phyloP scores from a whole-genome alignment of 2,888 invertebrate genomes.

The Mactromeris polynyma region DNA sequence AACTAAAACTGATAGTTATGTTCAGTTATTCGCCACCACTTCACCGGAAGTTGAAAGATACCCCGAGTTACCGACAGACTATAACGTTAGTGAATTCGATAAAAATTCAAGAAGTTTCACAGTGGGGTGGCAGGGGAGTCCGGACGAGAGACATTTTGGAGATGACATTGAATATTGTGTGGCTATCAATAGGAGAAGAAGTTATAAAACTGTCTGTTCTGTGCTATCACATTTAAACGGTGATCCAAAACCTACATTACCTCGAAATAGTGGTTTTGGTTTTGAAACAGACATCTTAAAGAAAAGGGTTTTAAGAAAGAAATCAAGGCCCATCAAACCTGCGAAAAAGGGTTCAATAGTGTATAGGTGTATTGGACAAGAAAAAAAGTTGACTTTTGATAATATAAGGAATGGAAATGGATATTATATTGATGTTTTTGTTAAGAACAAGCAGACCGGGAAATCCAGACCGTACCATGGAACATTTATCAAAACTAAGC shows the following conservation, averaged over 20 bases:
- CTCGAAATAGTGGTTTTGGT: slow-evolving; percentile 82
- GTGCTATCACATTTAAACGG: slow-evolving; percentile 87
- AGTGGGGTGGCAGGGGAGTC: slow-evolving; percentile 72
- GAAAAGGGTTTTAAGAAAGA: slow-evolving; percentile 64
- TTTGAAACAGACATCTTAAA: slow-evolving; percentile 81
- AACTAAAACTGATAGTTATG: slow-evolving; percentile 79
- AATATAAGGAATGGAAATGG: slow-evolving; percentile 88
- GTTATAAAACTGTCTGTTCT: slow-evolving; percentile 88
- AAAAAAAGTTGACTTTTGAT: slow-evolving; percentile 88
- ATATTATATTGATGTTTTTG: slow-evolving; percentile 89
- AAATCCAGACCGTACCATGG: slow-evolving; percentile 89
- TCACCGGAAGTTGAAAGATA: slow-evolving; percentile 73
- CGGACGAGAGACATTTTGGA: slow-evolving; percentile 73
- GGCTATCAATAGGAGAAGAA: slow-evolving; percentile 88
- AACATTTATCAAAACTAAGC: slow-evolving; percentile 75
- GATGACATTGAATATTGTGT: slow-evolving; percentile 88
- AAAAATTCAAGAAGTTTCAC: slow-evolving; percentile 61
- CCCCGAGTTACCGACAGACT: slow-evolving; percentile 69
- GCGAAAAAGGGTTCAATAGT: slow-evolving; percentile 80
- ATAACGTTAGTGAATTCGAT: slow-evolving; percentile 52
- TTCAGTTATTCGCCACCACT: slow-evolving; percentile 80
- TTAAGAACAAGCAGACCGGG: slow-evolving; percentile 88
- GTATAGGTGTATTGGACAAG: slow-evolving; percentile 88
- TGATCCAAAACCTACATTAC: slow-evolving; percentile 82
- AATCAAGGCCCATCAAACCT: slow-evolving; percentile 74